Base-by-base conservation (phyloP, 1,140 invertebrate genomes). In the Phthorimaea operculella region DNA sequence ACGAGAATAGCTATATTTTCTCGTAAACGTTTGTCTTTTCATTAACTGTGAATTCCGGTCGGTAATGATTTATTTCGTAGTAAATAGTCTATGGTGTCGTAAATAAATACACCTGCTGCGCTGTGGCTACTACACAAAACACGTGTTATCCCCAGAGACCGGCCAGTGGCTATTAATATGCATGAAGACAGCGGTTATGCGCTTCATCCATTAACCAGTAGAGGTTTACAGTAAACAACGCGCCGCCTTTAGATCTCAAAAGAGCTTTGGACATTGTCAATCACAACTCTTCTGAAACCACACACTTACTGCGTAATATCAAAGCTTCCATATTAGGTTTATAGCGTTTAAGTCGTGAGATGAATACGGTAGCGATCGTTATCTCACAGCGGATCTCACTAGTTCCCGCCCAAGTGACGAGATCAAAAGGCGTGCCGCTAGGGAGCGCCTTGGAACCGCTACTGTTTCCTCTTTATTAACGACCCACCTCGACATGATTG, bases 171-270 rank as follows among this genome's bases (percentile, higher is more conserved):
- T 69, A 68, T 72, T 72, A 69, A 68, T 67, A 68, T 72, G 62
- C 63, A 61, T 58, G 51, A 57, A 60, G 53, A 56, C 56, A 58
- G 62, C 59, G 60, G 52, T 47, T 59, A 58, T 57, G 58, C 58
- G 59, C 55, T 65, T 69, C 67, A 72, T 72, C 61, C 65, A 69
- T 74, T 70, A 73, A 67, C 57, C 70, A 71, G 65, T 71, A 69
- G 70, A 66, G 60, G 58, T 66, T 60, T 54, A 48, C 61, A 51
- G 59, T 64, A 65, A 65, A 74, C 65, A 65, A 66, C 60, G 55
- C 54, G 58, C 52, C 51, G 54, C 56, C 52, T 60, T 53, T 47
- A 50, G 55, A 63, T 57, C 53, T 48, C 48, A 51, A 50, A 42
- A 58, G 62, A 58, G 58, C 68, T 54, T 68, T 62, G 10, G 33